Evolutionary conservation across 2,888 invertebrate species (phyloP).

Genomic region (Gordius sp.): DNA sequence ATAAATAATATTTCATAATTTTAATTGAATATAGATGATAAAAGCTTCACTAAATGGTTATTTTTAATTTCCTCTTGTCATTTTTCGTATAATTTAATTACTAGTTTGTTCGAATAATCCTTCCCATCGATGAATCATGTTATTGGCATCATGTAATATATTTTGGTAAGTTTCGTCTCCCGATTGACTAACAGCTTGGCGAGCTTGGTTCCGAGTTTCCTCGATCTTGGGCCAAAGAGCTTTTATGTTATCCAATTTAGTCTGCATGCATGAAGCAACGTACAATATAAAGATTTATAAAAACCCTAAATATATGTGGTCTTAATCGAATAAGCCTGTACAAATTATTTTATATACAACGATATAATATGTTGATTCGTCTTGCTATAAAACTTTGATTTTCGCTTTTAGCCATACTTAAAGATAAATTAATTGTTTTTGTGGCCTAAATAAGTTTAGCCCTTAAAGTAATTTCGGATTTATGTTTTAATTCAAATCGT

Average conservation of each 20-base stretch:
- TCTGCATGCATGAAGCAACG: too few relatives aligned
- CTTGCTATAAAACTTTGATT: too few relatives aligned
- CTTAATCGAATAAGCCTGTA: too few relatives aligned
- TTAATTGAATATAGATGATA: neutral
- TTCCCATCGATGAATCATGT: conserved; percentile 9
- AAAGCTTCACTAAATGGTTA: neutral
- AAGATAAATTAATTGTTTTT: too few relatives aligned
- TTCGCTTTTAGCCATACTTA: too few relatives aligned
- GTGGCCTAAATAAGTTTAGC: too few relatives aligned
- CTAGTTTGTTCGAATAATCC: conserved; percentile 12
- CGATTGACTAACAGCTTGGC: neutral
- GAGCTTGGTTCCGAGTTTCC: neutral
- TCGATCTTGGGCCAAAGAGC: neutral
- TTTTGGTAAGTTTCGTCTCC: neutral
- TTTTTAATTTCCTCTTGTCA: neutral
- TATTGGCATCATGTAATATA: neutral
- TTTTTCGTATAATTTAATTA: neutral
- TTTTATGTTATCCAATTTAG: conserved; percentile 7
- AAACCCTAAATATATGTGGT: too few relatives aligned
- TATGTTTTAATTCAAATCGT: too few relatives aligned
- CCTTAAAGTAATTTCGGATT: too few relatives aligned
- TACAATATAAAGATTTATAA: too few relatives aligned
- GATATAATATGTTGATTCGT: too few relatives aligned
- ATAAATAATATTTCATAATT: neutral
- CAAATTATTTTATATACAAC: too few relatives aligned